Evolutionary conservation across 2,113 vertebrate genomes (phyloP).

Genomic region (Stegostoma tigrinum): DNA sequence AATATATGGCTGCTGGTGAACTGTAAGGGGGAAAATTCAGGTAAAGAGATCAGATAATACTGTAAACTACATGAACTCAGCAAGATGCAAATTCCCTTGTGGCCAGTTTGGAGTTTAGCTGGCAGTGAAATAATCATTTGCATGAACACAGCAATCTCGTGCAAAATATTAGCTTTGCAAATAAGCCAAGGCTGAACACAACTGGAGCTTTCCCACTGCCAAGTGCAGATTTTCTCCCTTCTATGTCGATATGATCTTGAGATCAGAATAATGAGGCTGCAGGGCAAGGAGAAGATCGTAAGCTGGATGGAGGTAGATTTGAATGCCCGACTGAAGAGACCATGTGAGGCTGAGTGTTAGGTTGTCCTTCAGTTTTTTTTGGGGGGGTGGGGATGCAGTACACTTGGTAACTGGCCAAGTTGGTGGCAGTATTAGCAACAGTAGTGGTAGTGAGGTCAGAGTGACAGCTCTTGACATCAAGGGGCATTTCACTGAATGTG

Average conservation of each 20-base stretch:
- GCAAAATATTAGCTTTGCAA: slow-evolving; percentile 6
- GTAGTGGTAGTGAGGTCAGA: no score
- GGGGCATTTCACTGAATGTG: no score
- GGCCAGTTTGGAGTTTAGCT: background rate
- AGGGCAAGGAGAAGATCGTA: background rate
- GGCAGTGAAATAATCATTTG: background rate
- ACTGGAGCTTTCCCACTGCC: background rate
- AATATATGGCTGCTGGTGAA: background rate
- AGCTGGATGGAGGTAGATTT: background rate
- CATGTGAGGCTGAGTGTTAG: no score
- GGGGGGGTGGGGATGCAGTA: background rate
- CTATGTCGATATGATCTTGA: background rate
- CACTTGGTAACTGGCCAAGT: background rate
- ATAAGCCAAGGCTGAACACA: background rate
- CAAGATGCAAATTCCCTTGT: background rate
- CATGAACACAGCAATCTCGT: background rate
- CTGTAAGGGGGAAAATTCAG: background rate
- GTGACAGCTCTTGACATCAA: no score
- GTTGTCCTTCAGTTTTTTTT: no score
- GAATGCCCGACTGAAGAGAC: no score
- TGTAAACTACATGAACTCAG: background rate
- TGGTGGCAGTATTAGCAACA: background rate
- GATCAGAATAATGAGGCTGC: no score
- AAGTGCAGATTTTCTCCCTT: background rate
- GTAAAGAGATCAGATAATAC: background rate